phyloP scores from a whole-genome alignment of 2,113 vertebrate species.

The Pedetes capensis region DNA sequence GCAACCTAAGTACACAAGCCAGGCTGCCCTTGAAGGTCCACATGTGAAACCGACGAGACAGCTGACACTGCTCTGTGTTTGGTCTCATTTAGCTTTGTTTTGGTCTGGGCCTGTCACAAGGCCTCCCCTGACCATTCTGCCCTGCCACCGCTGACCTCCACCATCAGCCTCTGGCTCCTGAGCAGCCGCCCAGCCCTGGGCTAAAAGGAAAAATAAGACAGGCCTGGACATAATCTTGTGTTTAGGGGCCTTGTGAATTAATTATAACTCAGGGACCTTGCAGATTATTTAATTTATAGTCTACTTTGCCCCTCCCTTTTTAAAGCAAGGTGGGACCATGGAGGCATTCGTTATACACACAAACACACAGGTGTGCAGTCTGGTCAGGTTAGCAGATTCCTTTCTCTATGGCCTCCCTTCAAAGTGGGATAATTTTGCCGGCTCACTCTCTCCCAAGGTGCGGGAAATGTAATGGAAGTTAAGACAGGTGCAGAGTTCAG shows the following conservation, averaged over 20 bases:
- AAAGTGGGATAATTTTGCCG: not conserved
- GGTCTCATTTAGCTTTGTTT: conserved; percentile 75
- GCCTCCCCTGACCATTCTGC: not conserved
- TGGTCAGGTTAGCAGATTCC: not conserved
- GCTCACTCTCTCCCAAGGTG: not conserved
- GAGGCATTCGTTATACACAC: not conserved
- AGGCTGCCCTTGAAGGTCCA: conserved; percentile 53
- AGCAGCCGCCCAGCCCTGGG: not conserved
- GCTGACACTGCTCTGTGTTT: conserved; percentile 59
- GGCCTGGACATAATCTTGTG: not conserved
- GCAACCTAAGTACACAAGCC: not conserved
- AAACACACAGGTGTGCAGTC: not conserved
- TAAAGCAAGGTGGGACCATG: not conserved
- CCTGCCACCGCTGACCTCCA: not conserved
- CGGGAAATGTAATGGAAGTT: conserved; percentile 22
- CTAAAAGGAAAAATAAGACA: not conserved
- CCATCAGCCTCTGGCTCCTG: not conserved
- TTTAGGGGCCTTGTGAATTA: not conserved
- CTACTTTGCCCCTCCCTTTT: not conserved
- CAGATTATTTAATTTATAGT: not conserved
- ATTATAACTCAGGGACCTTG: not conserved
- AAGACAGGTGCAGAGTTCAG: not conserved
- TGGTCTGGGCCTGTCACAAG: conserved; percentile 42
- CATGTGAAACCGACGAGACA: not conserved
- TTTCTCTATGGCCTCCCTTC: not conserved